Conservation (phyloP, 2,113 vertebrate genomes). For the Equus przewalskii region DNA sequence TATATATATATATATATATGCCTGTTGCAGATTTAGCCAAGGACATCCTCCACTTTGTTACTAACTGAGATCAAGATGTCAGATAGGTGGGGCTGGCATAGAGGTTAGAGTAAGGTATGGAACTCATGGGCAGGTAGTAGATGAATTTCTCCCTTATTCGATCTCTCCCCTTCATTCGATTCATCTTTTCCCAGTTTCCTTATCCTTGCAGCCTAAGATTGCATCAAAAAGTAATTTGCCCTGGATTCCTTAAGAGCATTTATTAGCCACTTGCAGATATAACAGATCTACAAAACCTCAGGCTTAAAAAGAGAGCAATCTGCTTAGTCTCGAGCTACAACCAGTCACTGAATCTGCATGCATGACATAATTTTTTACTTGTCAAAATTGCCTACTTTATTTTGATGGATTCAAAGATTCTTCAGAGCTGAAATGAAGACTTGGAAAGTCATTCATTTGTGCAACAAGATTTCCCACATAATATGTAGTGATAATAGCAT, state of each 20-base stretch:
- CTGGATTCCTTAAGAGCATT: neutral
- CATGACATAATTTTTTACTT: neutral
- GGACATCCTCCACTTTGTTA: neutral
- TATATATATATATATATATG: neutral
- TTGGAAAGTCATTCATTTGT: constrained; percentile 43
- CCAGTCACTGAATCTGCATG: neutral
- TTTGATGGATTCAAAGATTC: neutral
- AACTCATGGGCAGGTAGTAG: neutral
- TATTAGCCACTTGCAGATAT: neutral
- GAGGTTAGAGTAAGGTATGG: neutral
- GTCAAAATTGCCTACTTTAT: neutral
- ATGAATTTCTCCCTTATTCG: neutral
- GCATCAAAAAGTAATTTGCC: neutral
- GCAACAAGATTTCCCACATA: neutral
- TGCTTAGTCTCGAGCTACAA: neutral
- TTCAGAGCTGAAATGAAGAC: constrained; percentile 29
- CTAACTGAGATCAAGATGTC: neutral
- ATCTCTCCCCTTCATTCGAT: neutral
- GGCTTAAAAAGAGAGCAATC: neutral
- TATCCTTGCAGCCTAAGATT: neutral
- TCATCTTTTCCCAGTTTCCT: neutral
- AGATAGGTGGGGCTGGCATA: neutral
- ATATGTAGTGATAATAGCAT: neutral
- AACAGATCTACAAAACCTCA: neutral
- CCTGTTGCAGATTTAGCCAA: neutral